Evolutionary conservation across 2,888 invertebrate genomes (phyloP).

Genomic region (Melinaea marsaeus): DNA sequence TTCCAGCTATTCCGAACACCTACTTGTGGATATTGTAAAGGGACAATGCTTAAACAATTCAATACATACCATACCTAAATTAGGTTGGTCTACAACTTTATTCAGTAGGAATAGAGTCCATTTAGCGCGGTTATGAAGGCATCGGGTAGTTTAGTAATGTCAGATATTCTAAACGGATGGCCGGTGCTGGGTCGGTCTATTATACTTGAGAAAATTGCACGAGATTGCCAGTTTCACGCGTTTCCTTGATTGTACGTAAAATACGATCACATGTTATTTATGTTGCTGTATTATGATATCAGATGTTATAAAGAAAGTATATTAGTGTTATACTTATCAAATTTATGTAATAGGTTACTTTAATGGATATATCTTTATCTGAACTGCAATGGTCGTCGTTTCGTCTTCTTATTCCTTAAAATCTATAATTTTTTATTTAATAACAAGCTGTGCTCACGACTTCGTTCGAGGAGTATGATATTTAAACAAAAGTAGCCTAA

Average conservation of each 20-base stretch:
- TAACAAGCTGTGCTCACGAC: no score
- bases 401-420: no score
- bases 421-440: no score
- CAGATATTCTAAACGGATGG: slow-evolving; percentile 28
- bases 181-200: slow-evolving; percentile 26
- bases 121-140: slow-evolving; percentile 14
- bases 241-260: slow-evolving; percentile 26
- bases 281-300: background rate
- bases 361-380: no score
- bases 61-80: slow-evolving; percentile 5
- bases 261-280: slow-evolving; percentile 11
- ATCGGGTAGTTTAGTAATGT: slow-evolving; percentile 21
- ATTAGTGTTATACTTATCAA: no score
- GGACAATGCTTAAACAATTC: slow-evolving; percentile 34
- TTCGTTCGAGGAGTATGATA: no score
- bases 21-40: slow-evolving; percentile 33
- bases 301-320: no score
- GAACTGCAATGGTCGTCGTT: no score
- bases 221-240: slow-evolving; percentile 36
- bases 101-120: slow-evolving; percentile 16
- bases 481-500: no score
- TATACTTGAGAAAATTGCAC: slow-evolving; percentile 40
- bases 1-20: slow-evolving; percentile 32
- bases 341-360: no score
- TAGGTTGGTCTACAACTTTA: slow-evolving; percentile 21